Base-by-base conservation (phyloP, 2,888 invertebrate genomes). In the Cerceris ruficornis region DNA sequence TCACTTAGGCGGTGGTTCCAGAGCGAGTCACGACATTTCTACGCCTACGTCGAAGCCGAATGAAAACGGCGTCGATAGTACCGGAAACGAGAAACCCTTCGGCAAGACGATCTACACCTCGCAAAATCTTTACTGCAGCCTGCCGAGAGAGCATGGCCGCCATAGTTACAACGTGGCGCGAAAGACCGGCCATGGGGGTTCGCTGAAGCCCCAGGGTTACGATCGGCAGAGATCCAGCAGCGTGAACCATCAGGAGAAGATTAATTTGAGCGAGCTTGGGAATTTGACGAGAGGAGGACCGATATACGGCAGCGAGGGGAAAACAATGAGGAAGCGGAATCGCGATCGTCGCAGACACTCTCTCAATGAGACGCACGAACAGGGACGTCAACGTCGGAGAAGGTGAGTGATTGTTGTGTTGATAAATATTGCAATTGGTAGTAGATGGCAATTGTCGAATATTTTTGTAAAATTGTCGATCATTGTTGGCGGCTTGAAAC, bases 51-150 rank as follows among this genome's bases (percentile, higher is more conserved):
- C 75, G 43, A 88, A 86, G 59, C 72, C 68, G 61, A 80, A 65
- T 61, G 72, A 15, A 69, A 74, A 69, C 68, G 67, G 54, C 0
- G 11, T 42, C 41, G 78, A 74, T 50, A 75, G 67, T 60, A 61
- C 65, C 43, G 68, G 69, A 7, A 74, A 58, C 68, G 85, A 89
- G 72, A 90, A 90, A 64, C 77, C 82, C 71, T 67, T 81, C 69
- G 69, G 81, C 49, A 83, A 77, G 67, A 77, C 82, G 42, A 83
- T 88, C 41, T 88, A 88, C 83, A 83, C 90, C 17, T 88, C 91
- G 61, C 92, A 91, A 62, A 92, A 92, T 77, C 83, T 92, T 7
- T 92, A 92, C 77, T 92, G 92, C 80, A 92, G 92, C 59, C 73
- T 92, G 66, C 92, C 92, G 7, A 83, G 91, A 1, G 92, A 92